phyloP scores from a whole-genome alignment of 2,888 invertebrate genomes.

The Biston stratarius region DNA sequence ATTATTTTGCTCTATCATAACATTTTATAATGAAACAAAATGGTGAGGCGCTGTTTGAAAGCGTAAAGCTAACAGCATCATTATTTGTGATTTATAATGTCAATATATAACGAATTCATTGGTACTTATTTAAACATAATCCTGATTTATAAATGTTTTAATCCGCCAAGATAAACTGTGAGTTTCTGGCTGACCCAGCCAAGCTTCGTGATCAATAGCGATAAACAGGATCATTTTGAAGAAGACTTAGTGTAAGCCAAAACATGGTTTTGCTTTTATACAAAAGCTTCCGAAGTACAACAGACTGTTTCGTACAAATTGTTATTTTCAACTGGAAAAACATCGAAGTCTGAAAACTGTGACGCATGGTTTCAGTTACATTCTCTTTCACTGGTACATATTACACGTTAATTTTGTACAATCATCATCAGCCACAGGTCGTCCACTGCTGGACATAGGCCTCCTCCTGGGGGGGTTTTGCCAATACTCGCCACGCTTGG shows the following conservation, averaged over 20 bases:
- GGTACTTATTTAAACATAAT: slow-evolving; percentile 21
- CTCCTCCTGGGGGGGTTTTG: too few species aligned
- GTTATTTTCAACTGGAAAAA: not conserved
- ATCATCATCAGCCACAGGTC: too few species aligned
- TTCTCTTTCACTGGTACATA: not conserved
- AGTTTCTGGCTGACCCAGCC: slow-evolving; percentile 23
- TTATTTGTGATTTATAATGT: slow-evolving; percentile 11
- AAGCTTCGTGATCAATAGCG: slow-evolving; percentile 30
- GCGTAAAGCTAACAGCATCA: slow-evolving; percentile 5
- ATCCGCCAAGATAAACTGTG: slow-evolving; percentile 19
- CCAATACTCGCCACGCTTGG: too few species aligned
- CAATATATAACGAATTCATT: slow-evolving; percentile 15
- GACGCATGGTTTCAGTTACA: not conserved
- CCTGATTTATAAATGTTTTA: slow-evolving; percentile 27
- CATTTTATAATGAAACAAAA: too few species aligned
- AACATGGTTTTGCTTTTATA: slow-evolving; percentile 35
- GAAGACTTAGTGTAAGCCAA: slow-evolving; percentile 11
- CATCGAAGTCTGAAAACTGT: not conserved
- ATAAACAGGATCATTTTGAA: slow-evolving; percentile 28
- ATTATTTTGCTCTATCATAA: too few species aligned
- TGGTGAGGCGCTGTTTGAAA: not conserved
- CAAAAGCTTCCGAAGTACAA: slow-evolving; percentile 13
- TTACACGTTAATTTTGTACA: too few species aligned
- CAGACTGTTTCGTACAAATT: not conserved
- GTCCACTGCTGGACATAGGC: too few species aligned